A percentile compares a stretch with the other conserved stretches of the same genome.
Evolutionary conservation across 2,113 vertebrate genomes (phyloP).

Genomic region (Telmatochromis sp.): DNA sequence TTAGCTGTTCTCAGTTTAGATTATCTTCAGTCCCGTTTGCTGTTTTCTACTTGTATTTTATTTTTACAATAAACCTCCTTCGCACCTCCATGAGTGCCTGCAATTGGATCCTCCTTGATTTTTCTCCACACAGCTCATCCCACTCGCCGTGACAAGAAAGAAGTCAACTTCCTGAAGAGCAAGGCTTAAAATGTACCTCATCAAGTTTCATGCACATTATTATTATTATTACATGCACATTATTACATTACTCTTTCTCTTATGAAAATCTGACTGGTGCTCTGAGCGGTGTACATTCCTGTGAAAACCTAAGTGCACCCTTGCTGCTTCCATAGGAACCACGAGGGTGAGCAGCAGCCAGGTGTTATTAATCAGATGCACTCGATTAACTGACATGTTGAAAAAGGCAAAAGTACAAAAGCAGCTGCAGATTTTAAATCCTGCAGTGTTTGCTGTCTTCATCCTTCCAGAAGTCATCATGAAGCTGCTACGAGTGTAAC

Average conservation of each 20-base stretch:
- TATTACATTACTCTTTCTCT: neutral
- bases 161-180: neutral
- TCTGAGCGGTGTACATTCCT: neutral
- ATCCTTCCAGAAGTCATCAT: neutral
- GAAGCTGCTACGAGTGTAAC: neutral
- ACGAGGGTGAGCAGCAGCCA: neutral
- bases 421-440: neutral
- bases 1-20: neutral
- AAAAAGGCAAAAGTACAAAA: neutral
- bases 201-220: neutral
- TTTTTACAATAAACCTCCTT: neutral
- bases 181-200: neutral
- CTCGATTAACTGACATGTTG: neutral
- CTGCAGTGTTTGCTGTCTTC: neutral
- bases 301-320: neutral
- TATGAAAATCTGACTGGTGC: neutral
- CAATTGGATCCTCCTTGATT: neutral
- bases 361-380: neutral
- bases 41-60: neutral
- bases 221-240: neutral
- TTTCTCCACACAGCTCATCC: neutral
- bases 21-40: neutral
- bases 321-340: neutral
- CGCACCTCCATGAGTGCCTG: neutral
- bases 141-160: neutral